Conservation (phyloP, 2,888 invertebrate species). For the Aporophyla nigra region DNA sequence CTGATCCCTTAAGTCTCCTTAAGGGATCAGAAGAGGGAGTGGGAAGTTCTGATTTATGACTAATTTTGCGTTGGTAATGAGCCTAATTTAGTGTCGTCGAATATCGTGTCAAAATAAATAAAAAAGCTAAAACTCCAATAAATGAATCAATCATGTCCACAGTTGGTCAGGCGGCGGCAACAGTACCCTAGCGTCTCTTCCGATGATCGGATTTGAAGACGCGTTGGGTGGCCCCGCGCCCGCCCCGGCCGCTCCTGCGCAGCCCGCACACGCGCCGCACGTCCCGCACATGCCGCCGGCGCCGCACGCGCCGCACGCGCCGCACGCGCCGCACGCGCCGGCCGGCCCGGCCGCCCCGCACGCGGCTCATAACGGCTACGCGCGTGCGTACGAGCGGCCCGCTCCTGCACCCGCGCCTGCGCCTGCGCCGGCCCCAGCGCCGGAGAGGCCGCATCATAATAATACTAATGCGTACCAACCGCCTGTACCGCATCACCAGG, state of each 20-base stretch:
- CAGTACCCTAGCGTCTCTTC: conserved; percentile 94
- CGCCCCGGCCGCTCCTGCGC: conserved; percentile 20
- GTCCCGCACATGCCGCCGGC: not conserved
- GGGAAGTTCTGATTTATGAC: no score
- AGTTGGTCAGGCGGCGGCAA: conserved; percentile 93
- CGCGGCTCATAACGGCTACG: conserved; percentile 36
- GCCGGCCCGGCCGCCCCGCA: not conserved
- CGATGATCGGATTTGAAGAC: conserved; percentile 94
- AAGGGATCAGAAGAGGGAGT: no score
- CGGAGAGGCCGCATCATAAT: conserved; percentile 21
- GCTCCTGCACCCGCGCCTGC: conserved; percentile 18
- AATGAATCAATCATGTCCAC: conserved; percentile 24
- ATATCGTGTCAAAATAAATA: not conserved
- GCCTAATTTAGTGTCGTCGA: no score
- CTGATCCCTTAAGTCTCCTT: no score
- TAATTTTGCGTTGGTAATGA: no score
- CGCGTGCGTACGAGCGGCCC: conserved; percentile 40
- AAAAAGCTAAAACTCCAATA: not conserved
- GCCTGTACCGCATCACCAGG: conserved; percentile 49
- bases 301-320: conserved; percentile 4
- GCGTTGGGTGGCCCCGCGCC: conserved; percentile 72
- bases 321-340: conserved; percentile 23
- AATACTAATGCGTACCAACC: conserved; percentile 31
- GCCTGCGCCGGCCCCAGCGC: conserved; percentile 8
- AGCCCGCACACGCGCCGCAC: not conserved